Base-by-base conservation (phyloP, 2,797 vertebrate genomes). In the Sebastes oblongus region DNA sequence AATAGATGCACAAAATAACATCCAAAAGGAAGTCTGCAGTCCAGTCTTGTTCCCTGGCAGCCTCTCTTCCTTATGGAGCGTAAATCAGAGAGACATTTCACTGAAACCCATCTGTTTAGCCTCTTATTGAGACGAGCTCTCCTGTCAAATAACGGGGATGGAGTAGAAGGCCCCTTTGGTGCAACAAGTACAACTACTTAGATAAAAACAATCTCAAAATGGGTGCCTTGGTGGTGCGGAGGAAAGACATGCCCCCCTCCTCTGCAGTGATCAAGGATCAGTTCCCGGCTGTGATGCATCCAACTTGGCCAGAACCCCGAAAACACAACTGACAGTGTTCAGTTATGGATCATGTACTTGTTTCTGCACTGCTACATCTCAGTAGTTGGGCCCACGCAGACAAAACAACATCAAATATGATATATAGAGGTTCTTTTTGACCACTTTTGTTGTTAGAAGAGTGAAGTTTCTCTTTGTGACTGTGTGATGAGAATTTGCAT, bases 51-150 rank as follows among this genome's bases (percentile, higher is more conserved):
- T 65, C 4, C 22, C 58, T 77, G 72, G 79, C 77, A 56, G 2
- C 22, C 13, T 66, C 69, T 79, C 56, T 10, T 42, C 20, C 59
- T 30, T 27, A 77, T 18, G 5, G 30, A 46, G n/a, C 65, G 36
- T 67, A 75, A 84, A 73, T 88, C 73, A 82, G 71, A 87, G 30
- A 77, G 60, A 70, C 79, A 34, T 69, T 64, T 59, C 39, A 27
- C 55, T 72, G n/a, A 78, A 76, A 70, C 52, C 61, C 72, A 46
- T 75, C 71, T 82, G 30, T 82, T 73, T 34, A 64, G 50, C 56
- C 30, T 67, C 58, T 69, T 52, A 60, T 14, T 79, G 18, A 71
- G 62, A 83, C 68, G 30, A 78, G 72, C 71, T 66, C 46, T 67
- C 30, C 46, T 68, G 56, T 76, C 54, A 77, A 75, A 84, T 79